These are phyloP conservation scores for Aphelocoma californica DNA, from an alignment of 2,797 vertebrate species.

Conservation along the genomic window DNA sequence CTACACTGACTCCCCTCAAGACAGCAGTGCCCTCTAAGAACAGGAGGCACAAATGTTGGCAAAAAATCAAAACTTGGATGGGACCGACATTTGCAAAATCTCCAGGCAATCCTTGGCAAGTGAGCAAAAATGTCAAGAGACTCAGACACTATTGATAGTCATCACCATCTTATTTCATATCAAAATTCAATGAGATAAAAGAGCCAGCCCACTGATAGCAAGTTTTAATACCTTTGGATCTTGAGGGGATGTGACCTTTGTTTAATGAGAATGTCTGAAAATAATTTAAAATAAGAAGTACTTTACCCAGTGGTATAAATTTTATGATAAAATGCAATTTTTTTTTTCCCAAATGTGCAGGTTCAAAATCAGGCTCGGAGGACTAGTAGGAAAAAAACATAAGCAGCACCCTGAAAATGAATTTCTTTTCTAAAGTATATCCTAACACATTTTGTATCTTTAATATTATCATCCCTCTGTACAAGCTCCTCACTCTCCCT, in stretches of 20 bases:
- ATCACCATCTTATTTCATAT: neutral
- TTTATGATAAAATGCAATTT: neutral
- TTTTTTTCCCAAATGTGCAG: neutral
- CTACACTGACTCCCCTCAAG: neutral
- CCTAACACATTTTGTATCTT: neutral
- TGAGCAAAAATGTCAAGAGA: neutral
- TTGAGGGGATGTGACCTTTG: neutral
- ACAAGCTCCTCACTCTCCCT: neutral
- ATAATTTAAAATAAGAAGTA: neutral
- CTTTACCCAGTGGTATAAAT: neutral
- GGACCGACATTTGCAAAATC: neutral
- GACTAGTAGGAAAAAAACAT: neutral
- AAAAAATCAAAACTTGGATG: neutral
- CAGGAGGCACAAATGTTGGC: neutral
- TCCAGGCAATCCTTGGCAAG: neutral
- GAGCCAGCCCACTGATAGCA: neutral
- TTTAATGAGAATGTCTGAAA: slow-evolving; percentile 6
- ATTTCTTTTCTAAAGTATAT: neutral
- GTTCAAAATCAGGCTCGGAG: neutral
- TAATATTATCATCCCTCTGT: neutral
- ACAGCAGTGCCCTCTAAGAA: neutral
- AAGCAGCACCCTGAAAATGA: neutral
- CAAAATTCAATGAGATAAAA: neutral
- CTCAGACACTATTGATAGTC: neutral
- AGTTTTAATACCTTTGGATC: neutral